Evolutionary conservation across 2,113 vertebrate species (phyloP).

Genomic region (Scomber japonicus): DNA sequence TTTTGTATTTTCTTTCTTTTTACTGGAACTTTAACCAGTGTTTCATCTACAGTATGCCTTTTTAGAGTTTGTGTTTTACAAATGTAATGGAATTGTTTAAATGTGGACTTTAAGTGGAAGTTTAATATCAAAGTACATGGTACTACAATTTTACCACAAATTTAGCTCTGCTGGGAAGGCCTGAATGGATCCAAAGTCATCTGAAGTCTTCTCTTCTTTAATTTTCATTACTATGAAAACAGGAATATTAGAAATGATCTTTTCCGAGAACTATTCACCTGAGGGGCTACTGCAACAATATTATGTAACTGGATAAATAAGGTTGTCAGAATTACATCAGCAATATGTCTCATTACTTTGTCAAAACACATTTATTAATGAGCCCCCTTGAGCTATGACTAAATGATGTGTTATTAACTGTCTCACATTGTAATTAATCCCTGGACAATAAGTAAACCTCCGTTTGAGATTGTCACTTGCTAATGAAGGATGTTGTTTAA

Average conservation of each 20-base stretch:
- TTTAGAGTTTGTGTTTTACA: too few relatives aligned
- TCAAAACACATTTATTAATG: conserved; percentile 75
- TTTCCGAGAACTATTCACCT: background rate
- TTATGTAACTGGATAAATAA: conserved; percentile 13
- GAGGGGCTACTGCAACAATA: background rate
- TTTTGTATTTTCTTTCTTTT: background rate
- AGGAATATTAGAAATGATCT: background rate
- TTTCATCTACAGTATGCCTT: too few relatives aligned
- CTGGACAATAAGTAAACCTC: conserved; percentile 47
- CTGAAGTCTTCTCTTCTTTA: background rate
- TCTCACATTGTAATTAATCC: conserved; percentile 77
- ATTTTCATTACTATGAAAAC: background rate
- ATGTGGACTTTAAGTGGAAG: too few relatives aligned
- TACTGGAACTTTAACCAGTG: too few relatives aligned
- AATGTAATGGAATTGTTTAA: too few relatives aligned
- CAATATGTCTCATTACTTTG: conserved; percentile 13
- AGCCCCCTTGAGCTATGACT: conserved; percentile 64
- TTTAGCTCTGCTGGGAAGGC: background rate
- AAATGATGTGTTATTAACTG: conserved; percentile 69
- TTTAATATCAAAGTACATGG: too few relatives aligned
- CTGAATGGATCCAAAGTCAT: background rate
- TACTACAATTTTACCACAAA: too few relatives aligned
- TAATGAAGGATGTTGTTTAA: conserved; percentile 43
- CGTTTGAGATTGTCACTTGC: conserved; percentile 26
- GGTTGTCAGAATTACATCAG: conserved; percentile 60